These are phyloP conservation scores for Sphaerophoria taeniata DNA, from an alignment of 2,888 invertebrate genomes.

Conservation along the genomic window DNA sequence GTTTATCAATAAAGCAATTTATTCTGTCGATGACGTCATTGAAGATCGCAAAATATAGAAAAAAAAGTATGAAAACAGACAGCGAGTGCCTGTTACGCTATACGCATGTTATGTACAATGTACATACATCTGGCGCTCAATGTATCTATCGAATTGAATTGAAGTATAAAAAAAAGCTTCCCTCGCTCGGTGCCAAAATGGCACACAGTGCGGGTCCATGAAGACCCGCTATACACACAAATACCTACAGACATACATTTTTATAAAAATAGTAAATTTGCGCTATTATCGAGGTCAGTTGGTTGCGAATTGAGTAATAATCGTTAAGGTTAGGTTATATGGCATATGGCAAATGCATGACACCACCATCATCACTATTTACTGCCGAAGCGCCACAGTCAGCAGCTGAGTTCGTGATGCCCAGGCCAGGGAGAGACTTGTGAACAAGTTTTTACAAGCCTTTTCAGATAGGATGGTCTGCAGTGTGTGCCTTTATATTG, in stretches of 20 bases:
- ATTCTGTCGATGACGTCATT: slow-evolving; percentile 65
- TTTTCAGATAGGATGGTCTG: slow-evolving; percentile 16
- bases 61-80: not conserved
- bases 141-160: not conserved
- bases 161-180: not conserved
- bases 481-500: slow-evolving; percentile 21
- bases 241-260: slow-evolving; percentile 6
- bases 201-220: slow-evolving; percentile 40
- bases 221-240: slow-evolving; percentile 8
- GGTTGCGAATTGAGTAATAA: slow-evolving; percentile 73
- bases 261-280: slow-evolving; percentile 71
- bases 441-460: slow-evolving; percentile 38
- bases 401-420: slow-evolving; percentile 48
- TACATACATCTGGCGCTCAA: slow-evolving; percentile 8
- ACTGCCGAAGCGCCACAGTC: slow-evolving; percentile 21
- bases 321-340: slow-evolving; percentile 73
- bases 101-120: slow-evolving; percentile 47
- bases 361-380: slow-evolving; percentile 43
- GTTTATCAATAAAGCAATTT: slow-evolving; percentile 4
- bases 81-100: slow-evolving; percentile 48
- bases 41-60: slow-evolving; percentile 33
- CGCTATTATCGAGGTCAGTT: slow-evolving; percentile 74
- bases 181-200: not conserved
- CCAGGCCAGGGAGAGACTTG: slow-evolving; percentile 38
- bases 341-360: slow-evolving; percentile 70